Conservation (phyloP, 1,140 invertebrate genomes). For the Aphelenchoides besseyi region DNA sequence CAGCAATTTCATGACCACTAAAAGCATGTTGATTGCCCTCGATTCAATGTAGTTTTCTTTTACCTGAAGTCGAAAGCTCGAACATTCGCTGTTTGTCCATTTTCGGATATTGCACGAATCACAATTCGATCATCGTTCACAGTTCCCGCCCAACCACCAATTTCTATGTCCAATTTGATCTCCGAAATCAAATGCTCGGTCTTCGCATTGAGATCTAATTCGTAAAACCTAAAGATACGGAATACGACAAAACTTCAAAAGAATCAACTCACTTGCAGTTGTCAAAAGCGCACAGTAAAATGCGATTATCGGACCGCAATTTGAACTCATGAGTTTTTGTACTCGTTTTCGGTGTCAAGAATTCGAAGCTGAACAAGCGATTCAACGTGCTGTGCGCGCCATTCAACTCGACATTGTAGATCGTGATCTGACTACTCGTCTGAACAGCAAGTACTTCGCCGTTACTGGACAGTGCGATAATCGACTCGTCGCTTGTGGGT, state of each 20-base stretch:
- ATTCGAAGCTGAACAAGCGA: not conserved
- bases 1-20: not conserved
- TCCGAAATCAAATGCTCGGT: not conserved
- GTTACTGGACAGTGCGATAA: not conserved
- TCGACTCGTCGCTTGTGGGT: not conserved
- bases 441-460: not conserved
- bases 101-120: not conserved
- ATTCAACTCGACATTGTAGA: not conserved
- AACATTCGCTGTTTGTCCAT: not conserved
- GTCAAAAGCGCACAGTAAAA: not conserved
- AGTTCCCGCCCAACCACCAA: not conserved
- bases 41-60: too few species aligned
- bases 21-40: too few species aligned
- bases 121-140: not conserved
- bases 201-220: not conserved
- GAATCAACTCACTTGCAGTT: not conserved
- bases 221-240: not conserved
- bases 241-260: not conserved
- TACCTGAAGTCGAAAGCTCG: not conserved
- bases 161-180: not conserved
- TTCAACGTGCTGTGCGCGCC: not conserved
- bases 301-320: not conserved
- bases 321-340: not conserved
- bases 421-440: not conserved
- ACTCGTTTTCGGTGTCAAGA: not conserved